phyloP scores from a whole-genome alignment of 2,888 invertebrate genomes.

The Agrotis exclamationis region DNA sequence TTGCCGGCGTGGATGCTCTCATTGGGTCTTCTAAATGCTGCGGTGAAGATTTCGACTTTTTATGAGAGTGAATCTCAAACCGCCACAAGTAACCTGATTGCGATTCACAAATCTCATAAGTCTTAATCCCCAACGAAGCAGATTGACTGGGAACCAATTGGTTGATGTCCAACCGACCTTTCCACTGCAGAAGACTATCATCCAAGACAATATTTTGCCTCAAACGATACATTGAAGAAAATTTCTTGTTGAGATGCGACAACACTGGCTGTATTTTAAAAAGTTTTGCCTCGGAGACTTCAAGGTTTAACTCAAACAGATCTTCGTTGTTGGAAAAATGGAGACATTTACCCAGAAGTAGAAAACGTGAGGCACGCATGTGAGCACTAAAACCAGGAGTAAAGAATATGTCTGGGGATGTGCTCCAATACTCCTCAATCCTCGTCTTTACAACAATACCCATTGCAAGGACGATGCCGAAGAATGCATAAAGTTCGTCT shows the following conservation, averaged over 20 bases:
- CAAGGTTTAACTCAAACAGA: background rate
- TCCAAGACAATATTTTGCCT: background rate
- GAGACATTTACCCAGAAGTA: background rate
- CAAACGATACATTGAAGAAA: background rate
- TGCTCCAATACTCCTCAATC: background rate
- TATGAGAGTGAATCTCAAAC: slow-evolving; percentile 53
- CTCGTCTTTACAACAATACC: background rate
- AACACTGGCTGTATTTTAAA: background rate
- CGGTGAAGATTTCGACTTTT: slow-evolving; percentile 12
- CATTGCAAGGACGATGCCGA: background rate
- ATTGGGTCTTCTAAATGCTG: slow-evolving; percentile 27
- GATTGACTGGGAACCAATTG: slow-evolving; percentile 53
- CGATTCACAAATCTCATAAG: slow-evolving; percentile 61
- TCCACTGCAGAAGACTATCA: slow-evolving; percentile 37
- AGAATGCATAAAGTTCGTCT: background rate
- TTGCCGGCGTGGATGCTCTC: slow-evolving; percentile 31
- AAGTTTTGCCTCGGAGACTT: background rate
- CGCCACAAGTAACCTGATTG: slow-evolving; percentile 62
- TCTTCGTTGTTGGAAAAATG: background rate
- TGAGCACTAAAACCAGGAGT: background rate
- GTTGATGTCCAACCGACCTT: slow-evolving; percentile 52
- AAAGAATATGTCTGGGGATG: background rate
- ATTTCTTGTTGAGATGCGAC: background rate
- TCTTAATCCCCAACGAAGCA: slow-evolving; percentile 49
- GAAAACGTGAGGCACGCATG: background rate